Evolutionary conservation across 2,113 vertebrate genomes (phyloP), one percentile per base, ranked within the genome.

Genomic region (Podocnemis expansa): DNA sequence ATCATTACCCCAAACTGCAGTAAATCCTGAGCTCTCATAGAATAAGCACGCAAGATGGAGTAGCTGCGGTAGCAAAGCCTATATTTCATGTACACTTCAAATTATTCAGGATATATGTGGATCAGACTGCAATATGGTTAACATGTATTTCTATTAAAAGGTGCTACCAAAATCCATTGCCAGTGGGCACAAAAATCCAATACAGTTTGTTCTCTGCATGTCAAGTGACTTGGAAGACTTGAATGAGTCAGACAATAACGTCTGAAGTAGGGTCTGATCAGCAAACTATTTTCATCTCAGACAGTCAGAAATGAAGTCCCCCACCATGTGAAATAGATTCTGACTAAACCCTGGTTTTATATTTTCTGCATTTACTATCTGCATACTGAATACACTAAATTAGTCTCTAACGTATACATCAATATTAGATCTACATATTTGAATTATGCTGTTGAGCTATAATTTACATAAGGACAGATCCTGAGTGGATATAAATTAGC

Each of bases 1-100:
- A 96, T 97, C 96, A 95, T 97, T 93, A 95, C 31, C 38, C 51
- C 43, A 95, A 93, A 93, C 47, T 80, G 31, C 76, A 94, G 97
- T 96, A 96, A 96, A 94, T 96, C 75, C 45, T 94, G 67, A 89
- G 24, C 19, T 95, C n/a, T 97, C 84, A 91, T 88, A 47, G 78
- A 81, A 87, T 67, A 82, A 91, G 58, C 56, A 93, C n/a, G 96
- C 95, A 70, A 79, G 85, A 92, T 8, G 1, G 45, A 85, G 41
- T 49, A 82, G 55, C 86, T 92, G 38, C 21, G 75, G 21, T 70
- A n/a, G 54, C 55, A 87, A 94, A 82, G 83, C 2, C 5, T 87
- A 67, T 93, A 41, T 90, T 88, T 96, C 29, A 90, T 41, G 75
- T 54, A 84, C 41, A 95, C 47, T 87, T 92, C 27, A 80, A 55